phyloP scores from a whole-genome alignment of 2,797 vertebrate species.

The Mus caroli region DNA sequence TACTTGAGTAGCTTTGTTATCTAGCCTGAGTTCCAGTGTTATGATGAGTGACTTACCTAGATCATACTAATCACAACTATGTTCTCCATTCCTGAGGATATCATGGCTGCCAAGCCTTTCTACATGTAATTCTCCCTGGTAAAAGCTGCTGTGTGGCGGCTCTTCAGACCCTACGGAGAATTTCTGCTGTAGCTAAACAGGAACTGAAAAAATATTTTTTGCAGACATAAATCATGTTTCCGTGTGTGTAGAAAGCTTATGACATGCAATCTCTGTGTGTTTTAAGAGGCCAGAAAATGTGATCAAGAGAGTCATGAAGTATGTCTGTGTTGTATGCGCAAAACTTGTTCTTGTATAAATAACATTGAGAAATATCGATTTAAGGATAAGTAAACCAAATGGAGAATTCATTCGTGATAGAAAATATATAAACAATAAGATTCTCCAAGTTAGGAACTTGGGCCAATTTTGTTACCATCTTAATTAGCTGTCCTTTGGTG shows the following conservation, averaged over 20 bases:
- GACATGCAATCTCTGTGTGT: not conserved
- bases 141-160: not conserved
- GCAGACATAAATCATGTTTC: not conserved
- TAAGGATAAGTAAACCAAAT: slow-evolving; percentile 56
- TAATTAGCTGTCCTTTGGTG: slow-evolving; percentile 71
- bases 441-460: slow-evolving; percentile 15
- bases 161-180: not conserved
- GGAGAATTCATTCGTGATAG: slow-evolving; percentile 48
- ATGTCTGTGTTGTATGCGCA: not conserved
- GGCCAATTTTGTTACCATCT: slow-evolving; percentile 59
- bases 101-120: not conserved
- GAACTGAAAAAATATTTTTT: not conserved
- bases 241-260: not conserved
- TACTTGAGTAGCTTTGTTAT: not conserved
- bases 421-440: slow-evolving; percentile 70
- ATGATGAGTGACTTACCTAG: not conserved
- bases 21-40: not conserved
- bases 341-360: slow-evolving; percentile 53
- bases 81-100: not conserved
- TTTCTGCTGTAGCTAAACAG: not conserved
- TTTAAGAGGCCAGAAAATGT: not conserved
- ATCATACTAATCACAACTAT: not conserved
- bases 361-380: slow-evolving; percentile 63
- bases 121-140: not conserved
- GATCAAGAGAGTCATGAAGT: not conserved